A percentile compares a stretch with the other conserved stretches of the same genome.
phyloP scores from a whole-genome alignment of 1,140 invertebrate genomes.

The Ericerus pela region DNA sequence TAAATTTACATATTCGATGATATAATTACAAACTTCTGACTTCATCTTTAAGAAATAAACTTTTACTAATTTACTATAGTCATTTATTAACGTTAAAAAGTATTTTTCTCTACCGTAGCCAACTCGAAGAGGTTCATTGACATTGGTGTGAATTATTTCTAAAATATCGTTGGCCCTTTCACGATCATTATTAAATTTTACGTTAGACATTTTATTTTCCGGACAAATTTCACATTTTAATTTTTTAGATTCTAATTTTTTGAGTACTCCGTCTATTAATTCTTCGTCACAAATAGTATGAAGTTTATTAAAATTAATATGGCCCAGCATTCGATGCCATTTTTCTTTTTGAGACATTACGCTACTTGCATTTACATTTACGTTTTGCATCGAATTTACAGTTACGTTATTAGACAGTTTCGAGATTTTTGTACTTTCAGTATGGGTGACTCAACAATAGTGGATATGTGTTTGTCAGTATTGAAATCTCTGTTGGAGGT shows the following conservation, averaged over 20 bases:
- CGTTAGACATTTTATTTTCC: conserved; percentile 19
- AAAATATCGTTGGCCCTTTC: conserved; percentile 17
- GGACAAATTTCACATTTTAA: conserved; percentile 20
- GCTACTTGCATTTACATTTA: no score
- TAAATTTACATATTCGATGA: conserved; percentile 20
- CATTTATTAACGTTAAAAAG: conserved; percentile 24
- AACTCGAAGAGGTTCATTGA: conserved; percentile 16
- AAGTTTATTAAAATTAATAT: no score
- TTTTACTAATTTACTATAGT: conserved; percentile 24
- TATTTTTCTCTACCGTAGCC: conserved; percentile 22
- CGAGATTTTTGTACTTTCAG: no score
- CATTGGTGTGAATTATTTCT: conserved; percentile 24
- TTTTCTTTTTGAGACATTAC: no score
- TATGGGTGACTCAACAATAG: no score
- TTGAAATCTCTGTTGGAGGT: no score
- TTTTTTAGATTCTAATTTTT: no score
- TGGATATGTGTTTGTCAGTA: no score
- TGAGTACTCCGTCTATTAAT: no score
- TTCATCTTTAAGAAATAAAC: conserved; percentile 19
- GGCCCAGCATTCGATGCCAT: conserved; percentile 18
- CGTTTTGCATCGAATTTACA: no score
- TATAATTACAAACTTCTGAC: conserved; percentile 20
- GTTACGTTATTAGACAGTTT: no score
- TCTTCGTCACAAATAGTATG: no score
- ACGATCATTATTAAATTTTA: conserved; percentile 16